Evolutionary conservation across 2,888 invertebrate genomes (phyloP).

Genomic region (Portevinia maculata): DNA sequence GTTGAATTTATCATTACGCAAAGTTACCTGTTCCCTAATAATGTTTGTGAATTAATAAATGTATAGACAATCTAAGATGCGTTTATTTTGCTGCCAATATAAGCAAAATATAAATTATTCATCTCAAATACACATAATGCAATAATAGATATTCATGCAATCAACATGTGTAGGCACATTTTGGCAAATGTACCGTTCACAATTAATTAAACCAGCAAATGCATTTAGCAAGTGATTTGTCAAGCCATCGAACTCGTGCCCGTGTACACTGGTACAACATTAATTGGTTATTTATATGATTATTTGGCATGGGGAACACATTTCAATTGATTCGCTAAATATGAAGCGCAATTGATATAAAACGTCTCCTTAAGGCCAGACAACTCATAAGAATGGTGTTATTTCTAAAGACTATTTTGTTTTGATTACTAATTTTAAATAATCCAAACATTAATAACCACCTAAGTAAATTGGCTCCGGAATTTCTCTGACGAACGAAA

Average conservation of each 20-base stretch:
- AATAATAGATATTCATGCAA: neutral
- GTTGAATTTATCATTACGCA: constrained; percentile 12
- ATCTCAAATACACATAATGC: constrained; percentile 12
- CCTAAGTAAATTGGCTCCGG: neutral
- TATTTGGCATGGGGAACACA: constrained; percentile 46
- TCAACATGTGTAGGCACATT: constrained; percentile 41
- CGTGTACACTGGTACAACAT: constrained; percentile 46
- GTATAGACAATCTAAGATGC: constrained; percentile 32
- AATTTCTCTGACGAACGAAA: constrained; percentile 2
- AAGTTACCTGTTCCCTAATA: constrained; percentile 7
- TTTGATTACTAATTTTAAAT: neutral
- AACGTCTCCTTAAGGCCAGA: constrained; percentile 9
- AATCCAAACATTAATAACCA: constrained; percentile 6
- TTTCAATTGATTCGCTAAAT: constrained; percentile 66
- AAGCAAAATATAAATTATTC: constrained; percentile 49
- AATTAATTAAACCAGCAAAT: constrained; percentile 68
- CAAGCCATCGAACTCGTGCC: constrained; percentile 54
- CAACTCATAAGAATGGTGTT: neutral
- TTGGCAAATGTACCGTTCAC: constrained; percentile 59
- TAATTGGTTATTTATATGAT: constrained; percentile 64
- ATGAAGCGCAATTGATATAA: constrained; percentile 25
- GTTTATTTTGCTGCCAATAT: constrained; percentile 56
- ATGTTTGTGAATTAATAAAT: constrained; percentile 56
- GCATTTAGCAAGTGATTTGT: constrained; percentile 73
- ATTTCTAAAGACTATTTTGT: neutral